Evolutionary conservation across 2,888 invertebrate species (phyloP).

Genomic region (Pyralis farinalis): DNA sequence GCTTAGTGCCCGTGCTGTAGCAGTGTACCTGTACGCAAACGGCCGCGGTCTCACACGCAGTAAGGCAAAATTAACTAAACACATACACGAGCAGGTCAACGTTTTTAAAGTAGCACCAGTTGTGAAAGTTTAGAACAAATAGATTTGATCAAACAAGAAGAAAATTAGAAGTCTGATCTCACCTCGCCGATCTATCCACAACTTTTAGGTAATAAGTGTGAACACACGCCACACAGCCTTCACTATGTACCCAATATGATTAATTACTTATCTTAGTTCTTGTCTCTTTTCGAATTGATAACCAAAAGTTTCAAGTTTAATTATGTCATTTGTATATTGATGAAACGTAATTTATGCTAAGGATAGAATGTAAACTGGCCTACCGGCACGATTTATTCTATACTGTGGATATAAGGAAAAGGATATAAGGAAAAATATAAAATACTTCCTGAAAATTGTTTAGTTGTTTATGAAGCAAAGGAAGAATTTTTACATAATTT

Average conservation of each 20-base stretch:
- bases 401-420: too few relatives aligned
- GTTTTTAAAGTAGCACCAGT: slow-evolving; percentile 71
- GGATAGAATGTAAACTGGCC: too few relatives aligned
- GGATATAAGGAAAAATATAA: too few relatives aligned
- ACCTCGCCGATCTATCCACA: slow-evolving; percentile 32
- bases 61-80: slow-evolving; percentile 60
- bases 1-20: slow-evolving; percentile 16
- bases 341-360: too few relatives aligned
- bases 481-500: too few relatives aligned
- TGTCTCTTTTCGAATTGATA: too few relatives aligned
- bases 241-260: not conserved
- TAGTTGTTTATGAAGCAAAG: too few relatives aligned
- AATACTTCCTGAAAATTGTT: too few relatives aligned
- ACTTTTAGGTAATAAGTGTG: slow-evolving; percentile 6
- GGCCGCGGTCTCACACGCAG: slow-evolving; percentile 35
- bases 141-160: slow-evolving; percentile 63
- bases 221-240: not conserved
- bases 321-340: too few relatives aligned
- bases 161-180: slow-evolving; percentile 52
- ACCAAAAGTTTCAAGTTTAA: too few relatives aligned
- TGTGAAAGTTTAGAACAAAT: slow-evolving; percentile 72
- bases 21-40: slow-evolving; percentile 26
- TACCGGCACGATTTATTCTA: too few relatives aligned
- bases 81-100: slow-evolving; percentile 62
- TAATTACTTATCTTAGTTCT: not conserved